Conservation (phyloP, 2,113 vertebrate species). For the Syrmaticus mikado region DNA sequence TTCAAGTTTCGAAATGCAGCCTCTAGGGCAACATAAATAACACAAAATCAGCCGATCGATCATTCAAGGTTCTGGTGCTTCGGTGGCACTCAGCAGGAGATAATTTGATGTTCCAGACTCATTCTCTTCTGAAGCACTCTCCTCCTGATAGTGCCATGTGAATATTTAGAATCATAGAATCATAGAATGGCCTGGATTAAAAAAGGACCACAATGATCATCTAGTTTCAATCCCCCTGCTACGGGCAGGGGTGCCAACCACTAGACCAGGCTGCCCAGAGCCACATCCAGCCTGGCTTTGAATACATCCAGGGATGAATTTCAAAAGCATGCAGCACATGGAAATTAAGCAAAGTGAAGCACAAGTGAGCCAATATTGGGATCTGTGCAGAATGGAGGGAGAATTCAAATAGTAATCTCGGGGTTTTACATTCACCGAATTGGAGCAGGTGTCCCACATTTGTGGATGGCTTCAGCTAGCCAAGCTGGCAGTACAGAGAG, state of each 20-base stretch:
- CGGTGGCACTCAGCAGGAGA: neutral
- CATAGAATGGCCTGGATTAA: no score
- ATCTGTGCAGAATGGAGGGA: neutral
- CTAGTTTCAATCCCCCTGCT: no score
- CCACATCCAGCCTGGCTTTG: no score
- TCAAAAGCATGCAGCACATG: neutral
- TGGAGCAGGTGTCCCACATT: neutral
- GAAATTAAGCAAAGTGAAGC: neutral
- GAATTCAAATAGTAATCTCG: neutral
- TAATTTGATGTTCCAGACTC: neutral
- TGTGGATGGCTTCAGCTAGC: neutral
- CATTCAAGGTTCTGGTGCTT: neutral
- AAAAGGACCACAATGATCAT: no score
- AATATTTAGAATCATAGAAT: neutral
- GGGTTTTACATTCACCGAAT: neutral
- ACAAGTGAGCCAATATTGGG: neutral
- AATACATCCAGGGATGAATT: no score
- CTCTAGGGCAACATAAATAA: slow-evolving; percentile 32
- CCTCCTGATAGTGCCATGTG: neutral
- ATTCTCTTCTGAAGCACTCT: neutral
- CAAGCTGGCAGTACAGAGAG: neutral
- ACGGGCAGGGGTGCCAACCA: no score
- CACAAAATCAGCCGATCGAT: neutral
- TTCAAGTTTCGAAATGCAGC: slow-evolving; percentile 26
- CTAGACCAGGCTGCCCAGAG: no score